Base-by-base conservation (phyloP, 1,140 invertebrate genomes). In the Bombus consobrinus region DNA sequence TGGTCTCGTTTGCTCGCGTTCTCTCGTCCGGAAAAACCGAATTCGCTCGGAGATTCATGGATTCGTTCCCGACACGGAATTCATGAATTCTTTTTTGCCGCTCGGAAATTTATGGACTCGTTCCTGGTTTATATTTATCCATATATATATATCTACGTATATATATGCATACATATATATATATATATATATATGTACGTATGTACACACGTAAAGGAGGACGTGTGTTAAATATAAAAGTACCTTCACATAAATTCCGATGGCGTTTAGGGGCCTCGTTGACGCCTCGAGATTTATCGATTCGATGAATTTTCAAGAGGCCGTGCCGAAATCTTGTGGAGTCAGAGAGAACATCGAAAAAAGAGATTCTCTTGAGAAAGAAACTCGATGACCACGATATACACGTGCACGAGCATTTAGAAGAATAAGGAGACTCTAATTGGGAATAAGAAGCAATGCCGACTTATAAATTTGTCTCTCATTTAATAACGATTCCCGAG, bases 1-100 rank as follows among this genome's bases (percentile, higher is more conserved):
- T 34, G 83, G 76, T 82, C 59, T 3, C 87, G 71, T 64, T 68
- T 69, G 78, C 75, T 89, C 87, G 88, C 74, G 79, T 86, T 84
- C 85, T 84, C 85, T 83, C 83, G 66, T 22, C 39, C 34, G 76
- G 85, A 73, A 43, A 43, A 85, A 68, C 25, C 64, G 43, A 47
- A 74, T 71, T 75, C 43, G 3, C 28, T 83, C 22, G 28, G 28
- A 32, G 68, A 86, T 86, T 86, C 78, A 85, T 85, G 59, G 72
- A 88, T 89, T 73, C 82, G 53, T 72, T 25, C 41, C 9, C 12
- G 13, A 13, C 28, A 13, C n/a, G 32, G 41, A 79, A 80, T 69
- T 80, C 78, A 53, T 68, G 64, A 80, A 53, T 80, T 37, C 64
- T 53, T 39, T 53, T 80, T 69, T 39, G 25, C 32, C 57, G 12